These are phyloP conservation scores for Pseudachorutes palmiensis DNA, from an alignment of 1,140 invertebrate genomes.

Conservation along the genomic window DNA sequence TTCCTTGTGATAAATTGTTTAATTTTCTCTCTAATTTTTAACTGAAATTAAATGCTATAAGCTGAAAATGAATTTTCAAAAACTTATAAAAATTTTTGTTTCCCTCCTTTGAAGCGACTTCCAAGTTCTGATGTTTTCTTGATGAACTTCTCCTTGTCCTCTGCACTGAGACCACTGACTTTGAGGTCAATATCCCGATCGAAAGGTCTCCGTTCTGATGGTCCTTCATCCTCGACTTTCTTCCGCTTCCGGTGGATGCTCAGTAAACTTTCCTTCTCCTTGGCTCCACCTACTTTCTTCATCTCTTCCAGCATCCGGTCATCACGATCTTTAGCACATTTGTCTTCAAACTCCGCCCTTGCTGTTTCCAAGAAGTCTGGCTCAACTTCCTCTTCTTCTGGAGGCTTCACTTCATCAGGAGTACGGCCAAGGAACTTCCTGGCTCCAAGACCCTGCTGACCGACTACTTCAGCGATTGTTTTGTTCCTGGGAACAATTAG, in stretches of 20 bases:
- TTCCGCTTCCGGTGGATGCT: slow-evolving; percentile 37
- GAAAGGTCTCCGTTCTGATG: slow-evolving; percentile 44
- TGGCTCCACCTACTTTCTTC: slow-evolving; percentile 8
- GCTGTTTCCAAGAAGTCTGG: slow-evolving; percentile 17
- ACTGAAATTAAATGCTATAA: no score
- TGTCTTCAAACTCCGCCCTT: slow-evolving; percentile 21
- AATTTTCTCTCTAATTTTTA: no score
- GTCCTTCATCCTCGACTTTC: slow-evolving; percentile 37
- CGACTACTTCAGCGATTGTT: slow-evolving; percentile 21
- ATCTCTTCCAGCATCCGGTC: slow-evolving; percentile 24
- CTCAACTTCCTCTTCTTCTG: slow-evolving; percentile 25
- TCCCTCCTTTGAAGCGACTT: slow-evolving; percentile 40
- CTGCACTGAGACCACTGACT: slow-evolving; percentile 45
- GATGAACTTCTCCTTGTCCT: slow-evolving; percentile 46
- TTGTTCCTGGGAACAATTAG: slow-evolving; percentile 36
- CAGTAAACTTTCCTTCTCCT: slow-evolving; percentile 38
- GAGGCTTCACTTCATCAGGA: slow-evolving; percentile 27
- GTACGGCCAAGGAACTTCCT: slow-evolving; percentile 33
- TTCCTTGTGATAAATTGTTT: no score
- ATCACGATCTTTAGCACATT: slow-evolving; percentile 26
- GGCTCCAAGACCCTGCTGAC: slow-evolving; percentile 18
- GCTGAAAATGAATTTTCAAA: background rate
- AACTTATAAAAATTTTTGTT: background rate
- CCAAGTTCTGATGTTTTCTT: slow-evolving; percentile 45
- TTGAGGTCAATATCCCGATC: slow-evolving; percentile 47